Base-by-base conservation (phyloP, 2,797 vertebrate species). In the Enteromius fasciolatus region DNA sequence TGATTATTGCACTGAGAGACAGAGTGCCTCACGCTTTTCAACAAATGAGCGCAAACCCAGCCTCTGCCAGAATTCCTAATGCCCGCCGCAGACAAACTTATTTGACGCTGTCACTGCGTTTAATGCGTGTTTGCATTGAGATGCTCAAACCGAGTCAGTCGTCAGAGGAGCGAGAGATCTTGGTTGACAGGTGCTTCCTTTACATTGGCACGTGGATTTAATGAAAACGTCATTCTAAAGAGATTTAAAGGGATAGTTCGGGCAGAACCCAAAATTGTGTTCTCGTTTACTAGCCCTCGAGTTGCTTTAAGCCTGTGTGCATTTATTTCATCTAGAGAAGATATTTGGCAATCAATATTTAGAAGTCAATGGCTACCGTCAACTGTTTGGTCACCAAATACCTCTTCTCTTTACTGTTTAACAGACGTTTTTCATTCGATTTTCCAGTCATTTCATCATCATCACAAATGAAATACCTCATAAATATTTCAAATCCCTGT, bases 1-100 rank as follows among this genome's bases (percentile, higher is more conserved):
- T 61, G 59, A 84, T 80, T 84, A 76, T 84, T 76, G 31, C 33
- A 57, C 77, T 80, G 61, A 80, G 61, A 69, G 64, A 80, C 20
- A 44, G 41, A 82, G 52, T 11, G 15, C 54, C 31, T 76, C 23
- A 8, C 31, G 31, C 25, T 82, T 72, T 67, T 28, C 52, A 72
- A 17, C 57, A 78, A 64, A 64, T 64, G 31, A 68, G 67, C 33
- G 9, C 36, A 31, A 78, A 72, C 20, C 15, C 23, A 20, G 44
- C 17, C 31, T 20, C 68, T 44, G 6, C 11, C 68, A 74, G 68
- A 67, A 74, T 79, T 57, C 23, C 44, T 66, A 70, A 68, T 72
- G 75, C 68, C n/a, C 1, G 20, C 14, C 2, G 1, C n/a, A 18
- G 12, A 9, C 76, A n/a, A n/a, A 48, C 41, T 66, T 48, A 31